phyloP scores from a whole-genome alignment of 2,888 invertebrate species.

The Microplitis deprimator region DNA sequence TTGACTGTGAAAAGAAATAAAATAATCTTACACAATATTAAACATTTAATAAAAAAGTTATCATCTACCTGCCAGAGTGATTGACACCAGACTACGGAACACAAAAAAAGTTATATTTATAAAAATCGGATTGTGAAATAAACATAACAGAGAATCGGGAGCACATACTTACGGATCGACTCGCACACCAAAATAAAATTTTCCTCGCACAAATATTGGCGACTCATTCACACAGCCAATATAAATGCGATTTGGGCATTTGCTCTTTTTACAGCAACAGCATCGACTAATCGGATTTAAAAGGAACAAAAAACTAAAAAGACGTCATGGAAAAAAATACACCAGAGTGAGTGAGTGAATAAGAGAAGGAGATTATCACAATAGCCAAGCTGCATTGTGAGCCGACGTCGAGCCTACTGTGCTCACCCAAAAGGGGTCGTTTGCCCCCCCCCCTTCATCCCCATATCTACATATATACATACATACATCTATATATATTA shows the following conservation, averaged over 20 bases:
- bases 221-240: slow-evolving; percentile 64
- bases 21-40: too few relatives aligned
- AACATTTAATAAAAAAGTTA: neutral
- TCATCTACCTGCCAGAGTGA: neutral
- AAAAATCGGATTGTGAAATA: neutral
- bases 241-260: slow-evolving; percentile 72
- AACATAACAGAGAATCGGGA: neutral
- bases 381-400: slow-evolving; percentile 55
- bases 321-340: slow-evolving; percentile 8
- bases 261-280: slow-evolving; percentile 70
- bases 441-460: slow-evolving; percentile 27
- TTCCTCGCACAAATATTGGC: slow-evolving; percentile 10
- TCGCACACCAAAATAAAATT: neutral
- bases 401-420: slow-evolving; percentile 50
- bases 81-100: neutral
- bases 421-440: slow-evolving; percentile 51
- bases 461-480: neutral
- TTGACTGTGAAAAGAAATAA: too few relatives aligned
- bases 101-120: neutral
- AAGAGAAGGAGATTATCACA: slow-evolving; percentile 47
- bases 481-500: neutral
- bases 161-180: neutral
- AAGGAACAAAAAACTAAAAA: slow-evolving; percentile 29
- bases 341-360: slow-evolving; percentile 13
- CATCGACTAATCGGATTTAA: slow-evolving; percentile 70